phyloP scores from a whole-genome alignment of 1,140 invertebrate species.

The Olivierus martensii region DNA sequence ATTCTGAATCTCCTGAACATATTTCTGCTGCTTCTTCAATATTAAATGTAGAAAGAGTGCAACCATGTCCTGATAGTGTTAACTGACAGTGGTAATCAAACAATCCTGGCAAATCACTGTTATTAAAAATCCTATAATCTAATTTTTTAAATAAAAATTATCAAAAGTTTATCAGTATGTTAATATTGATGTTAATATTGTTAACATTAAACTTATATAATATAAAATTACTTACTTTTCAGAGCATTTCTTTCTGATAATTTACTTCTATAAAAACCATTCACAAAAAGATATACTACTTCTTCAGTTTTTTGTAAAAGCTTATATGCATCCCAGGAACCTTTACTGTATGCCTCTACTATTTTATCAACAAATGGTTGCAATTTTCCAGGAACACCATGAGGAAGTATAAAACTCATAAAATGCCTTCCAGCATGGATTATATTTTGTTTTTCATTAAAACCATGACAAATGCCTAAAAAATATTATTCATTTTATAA shows the following conservation, averaged over 20 bases:
- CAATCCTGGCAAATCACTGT: constrained; percentile 27
- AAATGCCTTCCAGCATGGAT: constrained; percentile 34
- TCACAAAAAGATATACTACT: constrained; percentile 24
- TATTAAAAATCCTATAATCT: neutral
- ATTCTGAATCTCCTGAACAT: constrained; percentile 28
- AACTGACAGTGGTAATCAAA: constrained; percentile 31
- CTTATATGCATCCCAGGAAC: constrained; percentile 23
- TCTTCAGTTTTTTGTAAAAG: constrained; percentile 25
- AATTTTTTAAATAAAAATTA: constrained; percentile 1
- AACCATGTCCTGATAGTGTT: constrained; percentile 27
- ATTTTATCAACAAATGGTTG: constrained; percentile 24
- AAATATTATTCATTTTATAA: too few species aligned
- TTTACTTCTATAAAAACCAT: constrained; percentile 26
- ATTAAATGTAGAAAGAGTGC: constrained; percentile 31
- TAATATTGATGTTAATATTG: neutral
- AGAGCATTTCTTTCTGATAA: constrained; percentile 11
- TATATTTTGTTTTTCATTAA: constrained; percentile 35
- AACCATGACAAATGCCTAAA: constrained; percentile 24
- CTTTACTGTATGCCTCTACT: constrained; percentile 24
- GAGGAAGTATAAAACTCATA: constrained; percentile 30
- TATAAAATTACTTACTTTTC: constrained; percentile 1
- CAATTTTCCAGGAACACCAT: constrained; percentile 29
- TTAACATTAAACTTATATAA: too few species aligned
- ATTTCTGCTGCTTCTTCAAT: constrained; percentile 28
- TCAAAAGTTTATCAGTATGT: neutral